phyloP scores from a whole-genome alignment of 2,888 invertebrate species.

The Antitype chi region DNA sequence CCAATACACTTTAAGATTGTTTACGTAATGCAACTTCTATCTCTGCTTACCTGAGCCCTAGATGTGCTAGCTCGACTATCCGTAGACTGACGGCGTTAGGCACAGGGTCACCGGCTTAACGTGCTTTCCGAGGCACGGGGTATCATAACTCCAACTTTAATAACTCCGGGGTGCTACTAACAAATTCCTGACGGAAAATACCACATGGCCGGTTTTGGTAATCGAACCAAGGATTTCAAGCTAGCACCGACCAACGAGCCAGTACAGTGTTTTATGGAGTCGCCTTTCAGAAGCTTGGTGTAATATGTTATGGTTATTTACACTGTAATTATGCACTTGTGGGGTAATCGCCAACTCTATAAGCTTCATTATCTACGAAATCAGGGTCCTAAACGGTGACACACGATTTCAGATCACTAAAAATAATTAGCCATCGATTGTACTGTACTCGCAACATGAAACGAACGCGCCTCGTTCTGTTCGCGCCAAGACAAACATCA shows the following conservation, averaged over 20 bases:
- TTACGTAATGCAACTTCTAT: not conserved
- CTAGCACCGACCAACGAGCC: too few relatives aligned
- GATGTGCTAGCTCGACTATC: not conserved
- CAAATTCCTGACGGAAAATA: too few relatives aligned
- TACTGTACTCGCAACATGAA: constrained; percentile 46
- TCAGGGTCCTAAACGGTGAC: constrained; percentile 18
- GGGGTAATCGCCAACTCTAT: not conserved
- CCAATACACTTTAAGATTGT: not conserved
- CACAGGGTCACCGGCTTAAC: constrained; percentile 78
- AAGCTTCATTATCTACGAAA: constrained; percentile 5
- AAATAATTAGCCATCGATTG: constrained; percentile 55
- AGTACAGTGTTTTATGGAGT: not conserved
- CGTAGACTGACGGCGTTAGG: not conserved
- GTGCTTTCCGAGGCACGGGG: too few relatives aligned
- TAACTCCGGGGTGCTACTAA: too few relatives aligned
- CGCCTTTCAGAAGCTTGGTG: not conserved
- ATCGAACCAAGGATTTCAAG: too few relatives aligned
- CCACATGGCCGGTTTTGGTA: too few relatives aligned
- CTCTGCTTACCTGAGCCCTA: not conserved
- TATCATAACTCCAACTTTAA: too few relatives aligned
- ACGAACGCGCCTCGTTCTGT: constrained; percentile 66
- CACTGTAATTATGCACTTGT: not conserved
- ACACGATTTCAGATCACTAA: constrained; percentile 40
- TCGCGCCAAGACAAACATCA: constrained; percentile 79
- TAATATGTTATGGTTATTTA: not conserved